phyloP scores from a whole-genome alignment of 30 jellyfish, hydroid and myxozoan genomes.

The Calvadosia cruxmelitensis region DNA sequence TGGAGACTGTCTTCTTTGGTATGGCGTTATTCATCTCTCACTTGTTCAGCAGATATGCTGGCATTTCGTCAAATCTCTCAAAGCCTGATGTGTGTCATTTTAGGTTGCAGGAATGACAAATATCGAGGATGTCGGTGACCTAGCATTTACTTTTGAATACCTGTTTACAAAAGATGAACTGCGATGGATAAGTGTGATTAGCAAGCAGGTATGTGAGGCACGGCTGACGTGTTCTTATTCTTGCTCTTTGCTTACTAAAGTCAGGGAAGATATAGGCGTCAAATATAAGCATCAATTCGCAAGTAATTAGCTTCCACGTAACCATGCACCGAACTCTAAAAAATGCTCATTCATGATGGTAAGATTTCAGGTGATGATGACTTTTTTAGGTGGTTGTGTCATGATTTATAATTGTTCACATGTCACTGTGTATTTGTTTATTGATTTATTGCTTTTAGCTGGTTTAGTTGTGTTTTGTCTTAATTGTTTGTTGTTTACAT shows the following conservation, averaged over 20 bases:
- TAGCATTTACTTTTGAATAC: conserved; percentile 77
- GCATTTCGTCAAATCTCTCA: not conserved
- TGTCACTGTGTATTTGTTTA: not conserved
- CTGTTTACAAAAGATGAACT: conserved; percentile 64
- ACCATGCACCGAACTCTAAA: too few species aligned
- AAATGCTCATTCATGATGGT: too few species aligned
- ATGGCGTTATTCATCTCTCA: not conserved
- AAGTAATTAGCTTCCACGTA: too few species aligned
- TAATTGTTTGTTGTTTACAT: not conserved
- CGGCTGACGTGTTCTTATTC: not conserved
- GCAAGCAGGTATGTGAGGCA: conserved; percentile 58
- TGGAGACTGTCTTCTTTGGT: conserved; percentile 71
- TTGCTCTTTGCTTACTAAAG: not conserved
- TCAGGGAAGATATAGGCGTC: too few species aligned
- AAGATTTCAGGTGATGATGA: too few species aligned
- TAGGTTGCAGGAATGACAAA: not conserved
- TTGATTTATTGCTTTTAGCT: not conserved
- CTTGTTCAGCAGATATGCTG: not conserved
- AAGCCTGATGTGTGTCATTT: not conserved
- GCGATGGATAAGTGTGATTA: conserved; percentile 62
- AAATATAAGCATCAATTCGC: too few species aligned
- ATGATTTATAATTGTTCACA: too few species aligned
- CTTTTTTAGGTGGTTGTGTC: too few species aligned
- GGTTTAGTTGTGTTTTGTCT: not conserved
- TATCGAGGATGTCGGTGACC: not conserved